Conservation (phyloP, 2,888 invertebrate genomes). For the Erpobdella octoculata region DNA sequence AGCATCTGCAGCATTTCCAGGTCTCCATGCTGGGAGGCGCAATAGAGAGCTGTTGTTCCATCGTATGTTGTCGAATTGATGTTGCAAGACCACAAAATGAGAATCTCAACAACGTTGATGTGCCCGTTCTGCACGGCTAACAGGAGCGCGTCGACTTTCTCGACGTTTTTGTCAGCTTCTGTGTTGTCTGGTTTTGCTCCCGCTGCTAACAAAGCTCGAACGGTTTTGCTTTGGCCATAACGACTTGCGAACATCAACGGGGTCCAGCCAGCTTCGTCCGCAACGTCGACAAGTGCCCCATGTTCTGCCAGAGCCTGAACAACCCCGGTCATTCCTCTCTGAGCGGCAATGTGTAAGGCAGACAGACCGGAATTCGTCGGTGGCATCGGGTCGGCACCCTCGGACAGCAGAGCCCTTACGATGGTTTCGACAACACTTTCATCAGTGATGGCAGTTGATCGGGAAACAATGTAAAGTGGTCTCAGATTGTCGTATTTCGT, state of each 20-base stretch:
- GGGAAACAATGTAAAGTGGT: constrained; percentile 38
- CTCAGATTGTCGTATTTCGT: constrained; percentile 35
- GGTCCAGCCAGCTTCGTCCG: constrained; percentile 39
- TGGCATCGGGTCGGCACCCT: constrained; percentile 16
- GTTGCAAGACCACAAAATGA: constrained; percentile 35
- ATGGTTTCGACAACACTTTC: constrained; percentile 26
- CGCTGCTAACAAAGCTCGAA: constrained; percentile 33
- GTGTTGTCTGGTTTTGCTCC: constrained; percentile 33
- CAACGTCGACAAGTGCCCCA: constrained; percentile 35
- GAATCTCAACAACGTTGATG: constrained; percentile 37
- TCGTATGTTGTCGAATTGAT: constrained; percentile 35
- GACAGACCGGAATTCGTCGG: constrained; percentile 26
- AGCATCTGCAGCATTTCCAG: constrained; percentile 39
- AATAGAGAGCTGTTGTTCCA: constrained; percentile 37
- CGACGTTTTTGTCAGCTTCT: constrained; percentile 4
- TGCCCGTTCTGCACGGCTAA: constrained; percentile 40
- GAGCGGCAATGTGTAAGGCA: constrained; percentile 39
- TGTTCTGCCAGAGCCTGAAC: constrained; percentile 36
- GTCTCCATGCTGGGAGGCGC: constrained; percentile 39
- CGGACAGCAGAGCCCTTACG: constrained; percentile 34
- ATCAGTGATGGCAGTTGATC: constrained; percentile 27
- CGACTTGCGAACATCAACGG: constrained; percentile 39
- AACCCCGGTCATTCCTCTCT: constrained; percentile 36
- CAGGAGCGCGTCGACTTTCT: constrained; percentile 35
- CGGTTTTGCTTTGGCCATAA: constrained; percentile 36